Percentiles rank a stretch among this genome's conserved stretches.
Conservation (phyloP, 2,113 vertebrate species). For the Bos javanicus region DNA sequence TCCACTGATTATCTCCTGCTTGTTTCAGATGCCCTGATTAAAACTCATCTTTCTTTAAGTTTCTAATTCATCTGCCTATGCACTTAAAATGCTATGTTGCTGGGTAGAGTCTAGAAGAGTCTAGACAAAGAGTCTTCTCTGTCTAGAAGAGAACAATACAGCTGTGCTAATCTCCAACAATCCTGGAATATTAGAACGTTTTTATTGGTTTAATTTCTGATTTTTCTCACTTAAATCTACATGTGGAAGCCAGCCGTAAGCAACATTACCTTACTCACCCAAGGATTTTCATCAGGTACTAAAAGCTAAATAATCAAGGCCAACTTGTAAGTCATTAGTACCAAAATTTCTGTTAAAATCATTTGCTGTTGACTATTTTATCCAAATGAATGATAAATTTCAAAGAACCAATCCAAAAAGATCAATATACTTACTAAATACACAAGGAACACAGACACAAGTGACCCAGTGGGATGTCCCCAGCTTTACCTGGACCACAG, state of each 20-base stretch:
- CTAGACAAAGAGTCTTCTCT: background rate
- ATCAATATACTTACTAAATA: no score
- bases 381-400: background rate
- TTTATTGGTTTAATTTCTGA: background rate
- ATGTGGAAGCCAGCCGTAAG: background rate
- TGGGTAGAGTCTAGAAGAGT: background rate
- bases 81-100: background rate
- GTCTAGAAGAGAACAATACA: background rate
- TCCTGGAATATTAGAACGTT: background rate
- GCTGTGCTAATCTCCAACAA: background rate
- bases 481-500: no score
- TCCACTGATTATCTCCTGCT: background rate
- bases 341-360: background rate
- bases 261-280: background rate
- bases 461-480: no score
- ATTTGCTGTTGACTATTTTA: background rate
- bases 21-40: background rate
- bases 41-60: background rate
- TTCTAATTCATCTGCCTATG: background rate
- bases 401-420: background rate
- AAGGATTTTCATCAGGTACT: background rate
- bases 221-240: background rate
- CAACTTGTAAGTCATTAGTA: background rate
- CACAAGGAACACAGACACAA: no score
- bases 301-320: background rate